Percentiles rank a stretch among this genome's conserved stretches.
Evolutionary conservation across 2,888 invertebrate genomes (phyloP).

Genomic region (Pedicia rivosa): DNA sequence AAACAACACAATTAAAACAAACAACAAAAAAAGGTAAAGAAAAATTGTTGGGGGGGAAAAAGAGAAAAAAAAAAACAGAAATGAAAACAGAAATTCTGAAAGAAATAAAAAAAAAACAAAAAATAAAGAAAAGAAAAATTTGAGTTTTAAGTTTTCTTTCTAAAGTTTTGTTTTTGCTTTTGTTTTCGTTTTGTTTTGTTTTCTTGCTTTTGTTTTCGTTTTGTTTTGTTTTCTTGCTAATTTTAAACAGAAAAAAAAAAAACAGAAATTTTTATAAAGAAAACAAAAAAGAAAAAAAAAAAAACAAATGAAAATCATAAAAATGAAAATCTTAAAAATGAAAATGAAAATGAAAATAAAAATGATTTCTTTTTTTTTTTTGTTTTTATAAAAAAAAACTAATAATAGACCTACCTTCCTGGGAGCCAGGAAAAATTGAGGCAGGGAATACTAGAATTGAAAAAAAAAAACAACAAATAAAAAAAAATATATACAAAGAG

Average conservation of each 20-base stretch:
- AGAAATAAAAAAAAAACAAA: background rate
- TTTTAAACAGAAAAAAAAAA: background rate
- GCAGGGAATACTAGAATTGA: slow-evolving; percentile 25
- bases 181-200: no score
- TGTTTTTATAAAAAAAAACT: slow-evolving; percentile 3
- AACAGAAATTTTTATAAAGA: no score
- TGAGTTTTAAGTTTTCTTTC: no score
- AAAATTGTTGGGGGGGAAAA: background rate
- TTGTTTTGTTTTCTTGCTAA: no score
- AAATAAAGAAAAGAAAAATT: background rate
- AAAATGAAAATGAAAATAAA: background rate
- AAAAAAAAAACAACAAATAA: slow-evolving; percentile 8
- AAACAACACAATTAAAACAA: background rate
- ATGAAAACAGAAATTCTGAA: background rate
- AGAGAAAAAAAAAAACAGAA: no score
- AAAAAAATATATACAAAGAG: slow-evolving; percentile 5
- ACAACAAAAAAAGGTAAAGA: background rate
- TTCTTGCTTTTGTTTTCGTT: no score
- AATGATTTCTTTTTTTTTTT: slow-evolving; percentile 4
- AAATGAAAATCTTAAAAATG: background rate
- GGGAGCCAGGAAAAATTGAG: slow-evolving; percentile 29
- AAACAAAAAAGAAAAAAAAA: slow-evolving; percentile 1
- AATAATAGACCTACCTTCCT: slow-evolving; percentile 21
- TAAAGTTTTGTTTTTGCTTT: no score
- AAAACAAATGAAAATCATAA: background rate